phyloP scores from a whole-genome alignment of 1,140 invertebrate species.

The Drosophila athabasca region DNA sequence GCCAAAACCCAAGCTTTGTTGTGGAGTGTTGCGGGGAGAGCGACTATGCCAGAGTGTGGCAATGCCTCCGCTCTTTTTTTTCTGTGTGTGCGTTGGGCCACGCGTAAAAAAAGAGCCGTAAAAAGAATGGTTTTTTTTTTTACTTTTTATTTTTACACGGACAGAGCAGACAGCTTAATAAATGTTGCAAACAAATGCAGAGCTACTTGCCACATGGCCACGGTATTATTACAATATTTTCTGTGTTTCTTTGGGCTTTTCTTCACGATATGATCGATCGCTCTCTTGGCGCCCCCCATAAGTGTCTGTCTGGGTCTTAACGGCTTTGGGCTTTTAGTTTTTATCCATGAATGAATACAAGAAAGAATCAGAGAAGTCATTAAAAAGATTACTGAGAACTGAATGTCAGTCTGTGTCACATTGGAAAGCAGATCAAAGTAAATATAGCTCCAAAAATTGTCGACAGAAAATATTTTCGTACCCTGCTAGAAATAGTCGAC shows the following conservation, averaged over 20 bases:
- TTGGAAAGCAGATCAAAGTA: no score
- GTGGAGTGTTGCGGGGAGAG: conserved; percentile 40
- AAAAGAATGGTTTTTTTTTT: conserved; percentile 33
- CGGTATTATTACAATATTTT: conserved; percentile 8
- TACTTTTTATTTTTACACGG: conserved; percentile 49
- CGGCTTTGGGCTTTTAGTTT: conserved; percentile 66
- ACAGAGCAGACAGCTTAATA: conserved; percentile 47
- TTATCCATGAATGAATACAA: conserved; percentile 46
- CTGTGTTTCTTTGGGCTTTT: conserved; percentile 1
- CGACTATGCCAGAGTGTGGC: conserved; percentile 28
- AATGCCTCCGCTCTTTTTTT: conserved; percentile 36
- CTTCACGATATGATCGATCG: conserved; percentile 53
- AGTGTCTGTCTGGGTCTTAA: conserved; percentile 35
- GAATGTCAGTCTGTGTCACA: no score
- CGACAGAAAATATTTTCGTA: no score
- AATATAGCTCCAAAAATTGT: no score
- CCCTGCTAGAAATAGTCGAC: no score
- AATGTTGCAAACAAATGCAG: conserved; percentile 61
- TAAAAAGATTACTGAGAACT: background rate
- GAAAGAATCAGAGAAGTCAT: conserved; percentile 15
- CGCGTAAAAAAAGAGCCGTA: conserved; percentile 51
- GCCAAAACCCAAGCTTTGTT: conserved; percentile 54
- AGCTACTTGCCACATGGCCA: conserved; percentile 39
- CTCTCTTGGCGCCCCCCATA: conserved; percentile 42
- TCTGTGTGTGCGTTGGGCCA: conserved; percentile 58